Conservation (phyloP, 2,888 invertebrate species). For the Pseudoips prasinana region DNA sequence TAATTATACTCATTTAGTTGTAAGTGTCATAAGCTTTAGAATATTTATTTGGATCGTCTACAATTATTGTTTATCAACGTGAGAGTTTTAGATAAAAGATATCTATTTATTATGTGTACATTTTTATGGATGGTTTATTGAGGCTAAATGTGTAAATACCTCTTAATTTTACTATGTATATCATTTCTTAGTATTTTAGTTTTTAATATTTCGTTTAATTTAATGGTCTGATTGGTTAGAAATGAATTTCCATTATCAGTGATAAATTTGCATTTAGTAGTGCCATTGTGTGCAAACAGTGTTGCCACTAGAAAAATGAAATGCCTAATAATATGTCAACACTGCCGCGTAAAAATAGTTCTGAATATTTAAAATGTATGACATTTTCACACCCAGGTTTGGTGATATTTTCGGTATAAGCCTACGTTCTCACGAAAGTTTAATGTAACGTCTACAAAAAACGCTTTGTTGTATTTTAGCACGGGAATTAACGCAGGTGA, state of each 20-base stretch:
- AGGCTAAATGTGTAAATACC: slow-evolving; percentile 77
- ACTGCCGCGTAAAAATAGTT: slow-evolving; percentile 22
- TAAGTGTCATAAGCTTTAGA: slow-evolving; percentile 67
- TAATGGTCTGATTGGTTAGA: slow-evolving; percentile 37
- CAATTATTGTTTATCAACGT: slow-evolving; percentile 46
- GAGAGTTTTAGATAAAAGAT: slow-evolving; percentile 49
- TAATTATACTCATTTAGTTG: slow-evolving; percentile 74
- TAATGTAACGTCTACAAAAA: too few species aligned
- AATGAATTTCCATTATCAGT: slow-evolving; percentile 48
- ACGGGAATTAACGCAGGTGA: too few species aligned
- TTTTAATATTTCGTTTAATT: slow-evolving; percentile 30
- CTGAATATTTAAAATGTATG: slow-evolving; percentile 6
- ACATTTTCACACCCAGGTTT: slow-evolving; percentile 2
- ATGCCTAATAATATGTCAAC: slow-evolving; percentile 30
- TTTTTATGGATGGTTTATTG: slow-evolving; percentile 61
- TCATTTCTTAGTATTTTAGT: slow-evolving; percentile 40
- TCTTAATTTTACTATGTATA: slow-evolving; percentile 57
- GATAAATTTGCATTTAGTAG: slow-evolving; percentile 75
- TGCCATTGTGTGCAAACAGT: slow-evolving; percentile 60
- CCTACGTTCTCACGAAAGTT: too few species aligned
- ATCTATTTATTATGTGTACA: slow-evolving; percentile 72
- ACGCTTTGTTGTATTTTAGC: too few species aligned
- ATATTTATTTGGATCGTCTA: slow-evolving; percentile 62
- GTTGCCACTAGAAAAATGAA: slow-evolving; percentile 43
- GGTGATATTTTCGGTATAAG: not conserved